A percentile compares a stretch with the other conserved stretches of the same genome.
Evolutionary conservation across 35 echinoderm and acorn worm species (phyloP).

Genomic region (Holothuria glaberrima): DNA sequence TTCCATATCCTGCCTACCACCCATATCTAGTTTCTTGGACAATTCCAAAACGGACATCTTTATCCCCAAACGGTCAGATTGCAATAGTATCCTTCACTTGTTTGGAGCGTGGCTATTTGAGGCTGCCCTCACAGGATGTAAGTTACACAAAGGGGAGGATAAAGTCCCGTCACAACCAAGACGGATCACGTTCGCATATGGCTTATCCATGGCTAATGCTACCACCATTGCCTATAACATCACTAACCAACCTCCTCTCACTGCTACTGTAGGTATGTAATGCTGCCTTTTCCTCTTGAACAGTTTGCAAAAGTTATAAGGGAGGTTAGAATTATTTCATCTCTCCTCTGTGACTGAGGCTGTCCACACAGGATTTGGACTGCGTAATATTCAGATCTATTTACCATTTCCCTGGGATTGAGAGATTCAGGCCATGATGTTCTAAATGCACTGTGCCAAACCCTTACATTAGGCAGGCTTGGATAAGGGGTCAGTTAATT

Average conservation of each 20-base stretch:
- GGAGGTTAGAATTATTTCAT: no score
- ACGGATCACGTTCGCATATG: slow-evolving; percentile 80
- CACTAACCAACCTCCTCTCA: slow-evolving; percentile 64
- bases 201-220: slow-evolving; percentile 59
- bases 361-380: no score
- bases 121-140: slow-evolving; percentile 96
- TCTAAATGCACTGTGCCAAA: no score
- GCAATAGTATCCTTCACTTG: slow-evolving; percentile 95
- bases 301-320: slow-evolving; percentile 48
- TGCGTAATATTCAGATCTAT: no score
- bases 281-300: slow-evolving; percentile 26
- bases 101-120: slow-evolving; percentile 99
- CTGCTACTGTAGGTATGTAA: slow-evolving; percentile 52
- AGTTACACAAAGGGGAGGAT: slow-evolving; percentile 72
- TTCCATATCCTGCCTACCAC: neutral
- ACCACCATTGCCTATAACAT: slow-evolving; percentile 62
- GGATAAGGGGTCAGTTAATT: no score
- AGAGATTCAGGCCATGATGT: no score
- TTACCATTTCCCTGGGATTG: no score
- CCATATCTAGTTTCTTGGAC: slow-evolving; percentile 11
- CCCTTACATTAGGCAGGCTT: no score
- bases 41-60: slow-evolving; percentile 11
- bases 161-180: slow-evolving; percentile 65
- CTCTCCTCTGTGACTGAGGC: no score
- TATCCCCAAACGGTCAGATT: slow-evolving; percentile 76